phyloP scores from a whole-genome alignment of 2,113 vertebrate genomes.

The Equus quagga region DNA sequence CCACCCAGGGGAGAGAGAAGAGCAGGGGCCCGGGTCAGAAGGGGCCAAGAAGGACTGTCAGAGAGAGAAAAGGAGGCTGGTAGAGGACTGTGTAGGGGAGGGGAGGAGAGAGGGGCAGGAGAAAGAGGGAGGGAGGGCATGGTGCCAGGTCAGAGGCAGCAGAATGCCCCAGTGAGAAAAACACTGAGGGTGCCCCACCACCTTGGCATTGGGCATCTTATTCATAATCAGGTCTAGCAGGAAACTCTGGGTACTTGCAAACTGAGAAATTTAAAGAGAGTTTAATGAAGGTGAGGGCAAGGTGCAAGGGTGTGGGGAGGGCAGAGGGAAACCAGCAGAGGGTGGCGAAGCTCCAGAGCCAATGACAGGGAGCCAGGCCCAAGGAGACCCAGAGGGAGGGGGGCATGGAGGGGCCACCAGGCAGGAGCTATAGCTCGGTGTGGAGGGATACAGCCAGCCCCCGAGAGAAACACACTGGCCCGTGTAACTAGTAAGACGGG shows the following conservation, averaged over 20 bases:
- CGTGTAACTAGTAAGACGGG: fast-evolving
- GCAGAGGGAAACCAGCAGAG: background rate
- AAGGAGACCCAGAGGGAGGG: background rate
- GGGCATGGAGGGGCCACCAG: background rate
- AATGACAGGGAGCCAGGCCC: background rate
- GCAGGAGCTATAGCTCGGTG: too few species aligned
- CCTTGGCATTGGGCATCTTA: background rate
- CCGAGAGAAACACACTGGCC: background rate
- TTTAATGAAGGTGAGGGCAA: background rate
- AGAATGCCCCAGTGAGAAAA: background rate
- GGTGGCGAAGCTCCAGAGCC: background rate
- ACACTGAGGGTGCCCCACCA: background rate
- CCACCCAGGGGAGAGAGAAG: background rate
- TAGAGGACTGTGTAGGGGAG: background rate
- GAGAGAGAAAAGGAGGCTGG: background rate
- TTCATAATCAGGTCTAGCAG: background rate
- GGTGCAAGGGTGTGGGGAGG: background rate
- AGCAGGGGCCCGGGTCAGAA: background rate
- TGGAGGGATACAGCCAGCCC: too few species aligned
- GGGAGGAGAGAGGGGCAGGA: fast-evolving
- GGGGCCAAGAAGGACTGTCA: background rate
- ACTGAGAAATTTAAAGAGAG: background rate
- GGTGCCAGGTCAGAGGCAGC: background rate
- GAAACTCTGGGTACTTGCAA: background rate
- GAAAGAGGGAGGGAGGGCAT: background rate